These are phyloP conservation scores for Boleophthalmus pectinirostris DNA, from an alignment of 2,113 vertebrate genomes.

Conservation along the genomic window DNA sequence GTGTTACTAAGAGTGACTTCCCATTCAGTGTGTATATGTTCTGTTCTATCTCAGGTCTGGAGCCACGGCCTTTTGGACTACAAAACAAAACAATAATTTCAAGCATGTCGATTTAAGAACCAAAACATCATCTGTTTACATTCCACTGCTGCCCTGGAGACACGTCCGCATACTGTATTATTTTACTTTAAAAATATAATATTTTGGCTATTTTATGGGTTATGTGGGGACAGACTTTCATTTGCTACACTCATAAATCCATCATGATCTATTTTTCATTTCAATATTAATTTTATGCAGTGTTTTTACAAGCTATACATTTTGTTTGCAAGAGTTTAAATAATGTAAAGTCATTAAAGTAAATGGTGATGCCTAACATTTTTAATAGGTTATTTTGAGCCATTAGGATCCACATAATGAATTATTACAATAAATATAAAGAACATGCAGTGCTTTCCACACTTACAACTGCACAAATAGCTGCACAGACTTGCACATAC, in stretches of 20 bases:
- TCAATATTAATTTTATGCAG: too few relatives aligned
- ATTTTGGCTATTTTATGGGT: neutral
- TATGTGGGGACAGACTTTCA: neutral
- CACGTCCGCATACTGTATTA: slow-evolving; percentile 20
- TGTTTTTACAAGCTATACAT: too few relatives aligned
- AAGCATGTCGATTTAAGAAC: slow-evolving; percentile 33
- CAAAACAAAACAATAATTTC: slow-evolving; percentile 42
- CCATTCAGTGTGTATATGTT: slow-evolving; percentile 7
- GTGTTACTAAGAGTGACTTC: slow-evolving; percentile 5
- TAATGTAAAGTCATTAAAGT: too few relatives aligned
- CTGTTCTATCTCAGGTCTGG: slow-evolving; percentile 33
- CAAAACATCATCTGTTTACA: slow-evolving; percentile 31
- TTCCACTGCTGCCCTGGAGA: slow-evolving; percentile 29
- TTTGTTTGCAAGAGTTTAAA: too few relatives aligned
- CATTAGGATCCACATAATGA: neutral
- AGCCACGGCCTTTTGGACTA: slow-evolving; percentile 31
- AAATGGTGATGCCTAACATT: too few relatives aligned
- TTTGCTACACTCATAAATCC: neutral
- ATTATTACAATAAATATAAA: too few relatives aligned
- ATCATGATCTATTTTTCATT: too few relatives aligned
- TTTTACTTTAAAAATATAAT: slow-evolving; percentile 4
- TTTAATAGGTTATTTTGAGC: neutral
- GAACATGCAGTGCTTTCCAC: too few relatives aligned
- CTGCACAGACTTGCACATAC: too few relatives aligned
- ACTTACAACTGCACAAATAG: too few relatives aligned